Percentiles rank a stretch among this genome's conserved stretches.
phyloP scores from a whole-genome alignment of 2,113 vertebrate genomes.

The Eurystomus gularis region DNA sequence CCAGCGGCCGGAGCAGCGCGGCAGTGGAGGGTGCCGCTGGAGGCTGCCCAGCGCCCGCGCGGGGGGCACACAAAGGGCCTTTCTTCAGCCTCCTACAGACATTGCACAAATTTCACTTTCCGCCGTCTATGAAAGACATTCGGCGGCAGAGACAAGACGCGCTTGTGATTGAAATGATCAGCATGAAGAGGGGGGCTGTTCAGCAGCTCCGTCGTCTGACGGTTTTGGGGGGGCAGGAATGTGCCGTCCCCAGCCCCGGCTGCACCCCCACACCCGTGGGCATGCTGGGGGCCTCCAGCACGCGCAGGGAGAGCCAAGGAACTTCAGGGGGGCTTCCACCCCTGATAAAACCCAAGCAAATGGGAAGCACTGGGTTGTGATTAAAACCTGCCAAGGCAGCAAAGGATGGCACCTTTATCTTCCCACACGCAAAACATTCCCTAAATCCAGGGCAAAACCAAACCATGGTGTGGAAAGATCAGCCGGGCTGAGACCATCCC shows the following conservation, averaged over 20 bases:
- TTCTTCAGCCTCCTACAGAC: slow-evolving; percentile 84
- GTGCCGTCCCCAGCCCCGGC: background rate
- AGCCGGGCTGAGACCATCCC: background rate
- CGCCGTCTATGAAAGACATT: slow-evolving; percentile 70
- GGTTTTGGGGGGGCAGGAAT: slow-evolving; percentile 63
- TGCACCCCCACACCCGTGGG: background rate
- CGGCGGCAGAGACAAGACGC: slow-evolving; percentile 61
- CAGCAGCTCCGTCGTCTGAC: background rate
- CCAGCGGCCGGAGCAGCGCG: slow-evolving; percentile 16
- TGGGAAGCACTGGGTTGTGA: fast-evolving
- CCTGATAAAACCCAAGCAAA: background rate
- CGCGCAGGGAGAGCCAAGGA: fast-evolving
- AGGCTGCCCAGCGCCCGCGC: slow-evolving; percentile 71
- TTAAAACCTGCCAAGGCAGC: background rate
- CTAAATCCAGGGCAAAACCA: background rate
- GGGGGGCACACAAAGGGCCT: slow-evolving; percentile 78
- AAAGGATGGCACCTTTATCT: background rate
- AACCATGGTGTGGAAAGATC: fast-evolving
- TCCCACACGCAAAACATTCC: fast-evolving
- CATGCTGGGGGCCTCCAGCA: background rate
- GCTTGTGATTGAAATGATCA: slow-evolving; percentile 59
- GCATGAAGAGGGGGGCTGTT: slow-evolving; percentile 64
- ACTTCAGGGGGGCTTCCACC: background rate
- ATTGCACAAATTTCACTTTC: slow-evolving; percentile 81
- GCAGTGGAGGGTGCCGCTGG: slow-evolving; percentile 57